Percentiles rank a stretch among this genome's conserved stretches.
Evolutionary conservation across 2,797 vertebrate genomes (phyloP).

Genomic region (Artibeus jamaicensis): DNA sequence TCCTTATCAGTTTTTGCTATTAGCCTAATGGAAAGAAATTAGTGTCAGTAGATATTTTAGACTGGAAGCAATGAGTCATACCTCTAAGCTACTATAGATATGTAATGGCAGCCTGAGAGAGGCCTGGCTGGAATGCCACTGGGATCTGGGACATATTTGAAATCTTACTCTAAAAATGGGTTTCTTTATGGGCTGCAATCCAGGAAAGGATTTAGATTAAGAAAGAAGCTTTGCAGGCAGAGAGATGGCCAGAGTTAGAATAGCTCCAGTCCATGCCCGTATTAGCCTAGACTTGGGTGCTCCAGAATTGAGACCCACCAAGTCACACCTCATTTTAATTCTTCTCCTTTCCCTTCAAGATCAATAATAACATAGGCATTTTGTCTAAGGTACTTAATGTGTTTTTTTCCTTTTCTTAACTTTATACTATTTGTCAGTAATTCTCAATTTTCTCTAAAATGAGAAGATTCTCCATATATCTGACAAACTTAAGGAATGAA

Average conservation of each 20-base stretch:
- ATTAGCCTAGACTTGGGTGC: not conserved
- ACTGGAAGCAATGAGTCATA: not conserved
- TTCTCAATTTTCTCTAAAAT: not conserved
- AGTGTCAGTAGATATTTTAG: not conserved
- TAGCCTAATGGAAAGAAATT: not conserved
- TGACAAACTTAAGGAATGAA: not conserved
- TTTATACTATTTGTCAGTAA: not conserved
- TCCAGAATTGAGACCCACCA: not conserved
- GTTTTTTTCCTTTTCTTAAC: not conserved
- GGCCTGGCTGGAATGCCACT: not conserved
- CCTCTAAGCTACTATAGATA: not conserved
- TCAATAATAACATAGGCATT: not conserved
- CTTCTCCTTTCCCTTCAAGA: not conserved
- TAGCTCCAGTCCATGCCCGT: not conserved
- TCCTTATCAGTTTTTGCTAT: not conserved
- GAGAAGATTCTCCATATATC: not conserved
- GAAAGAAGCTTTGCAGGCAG: not conserved
- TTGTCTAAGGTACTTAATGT: not conserved
- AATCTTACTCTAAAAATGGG: not conserved
- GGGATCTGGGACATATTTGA: not conserved
- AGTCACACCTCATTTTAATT: not conserved
- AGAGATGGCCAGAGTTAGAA: not conserved
- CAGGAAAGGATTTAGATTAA: not conserved
- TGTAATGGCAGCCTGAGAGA: not conserved
- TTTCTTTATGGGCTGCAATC: not conserved